Evolutionary conservation across 2,888 invertebrate species (phyloP), one percentile per base, ranked within the genome.

Genomic region (Synanthedon formicaeformis): DNA sequence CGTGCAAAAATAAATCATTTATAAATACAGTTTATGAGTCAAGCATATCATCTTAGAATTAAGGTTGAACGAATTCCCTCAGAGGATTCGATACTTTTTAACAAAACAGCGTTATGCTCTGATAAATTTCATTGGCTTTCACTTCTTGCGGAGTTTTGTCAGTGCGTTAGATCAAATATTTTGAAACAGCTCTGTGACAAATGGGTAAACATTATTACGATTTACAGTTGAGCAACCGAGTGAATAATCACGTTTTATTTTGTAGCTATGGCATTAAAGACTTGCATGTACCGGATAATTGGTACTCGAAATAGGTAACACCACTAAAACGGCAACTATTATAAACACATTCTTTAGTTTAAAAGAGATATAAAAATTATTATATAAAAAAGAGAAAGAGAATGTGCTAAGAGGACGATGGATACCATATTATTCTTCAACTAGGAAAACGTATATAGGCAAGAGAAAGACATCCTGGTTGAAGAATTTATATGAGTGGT

Each of bases 91-190:
- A 55, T 60, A 61, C 58, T 53, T 57, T 57, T 54, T 55, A 40
- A 51, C 53, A 54, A 54, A 55, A 72, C 63, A 63, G 55, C 60
- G 79, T 78, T 73, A 59, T 71, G 81, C 79, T 81, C 83, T 83
- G 75, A 70, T 83, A 76, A 81, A 65, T 66, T 79, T 75, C 49
- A 64, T 60, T 57, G 60, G 75, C 83, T 83, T 83, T 83, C 83
- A 81, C 83, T 81, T 79, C 75, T 65, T 63, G 68, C 13, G 13
- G 34, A 50, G 40, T 49, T 49, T 49, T 23, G 49, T 16, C 49
- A 49, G 49, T 49, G 16, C 45, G 45, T 45, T 45, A 45, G 12
- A 45, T 45, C 12, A 52, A 52, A 56, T 54, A 52, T 41, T 50
- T 49, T 49, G 49, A 49, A 49, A 18, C 45, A 5, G 13, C 45